phyloP scores from a whole-genome alignment of 1,140 invertebrate genomes.

The Drosophila pandora region DNA sequence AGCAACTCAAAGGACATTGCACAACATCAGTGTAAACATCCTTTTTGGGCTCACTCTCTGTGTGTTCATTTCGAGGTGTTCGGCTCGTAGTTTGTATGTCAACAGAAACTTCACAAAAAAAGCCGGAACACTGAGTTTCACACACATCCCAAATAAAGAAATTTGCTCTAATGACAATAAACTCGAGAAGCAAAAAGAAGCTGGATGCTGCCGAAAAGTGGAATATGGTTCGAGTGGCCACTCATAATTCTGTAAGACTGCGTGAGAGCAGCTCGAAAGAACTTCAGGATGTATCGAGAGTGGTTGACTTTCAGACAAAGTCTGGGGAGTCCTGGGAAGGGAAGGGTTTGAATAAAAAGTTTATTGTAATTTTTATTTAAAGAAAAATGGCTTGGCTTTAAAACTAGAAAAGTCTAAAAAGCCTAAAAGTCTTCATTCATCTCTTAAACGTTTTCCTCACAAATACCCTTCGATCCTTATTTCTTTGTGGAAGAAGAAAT shows the following conservation, averaged over 20 bases:
- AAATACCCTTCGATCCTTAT: not conserved
- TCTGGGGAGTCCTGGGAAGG: not conserved
- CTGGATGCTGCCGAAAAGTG: conserved; percentile 20
- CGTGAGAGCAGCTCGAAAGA: conserved; percentile 41
- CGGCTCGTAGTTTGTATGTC: conserved; percentile 68
- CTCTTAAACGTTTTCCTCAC: not conserved
- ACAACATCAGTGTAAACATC: conserved; percentile 40
- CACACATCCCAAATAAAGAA: conserved; percentile 36
- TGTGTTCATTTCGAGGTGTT: conserved; percentile 48
- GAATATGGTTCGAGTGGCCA: conserved; percentile 61
- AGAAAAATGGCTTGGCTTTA: too few species aligned
- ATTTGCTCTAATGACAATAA: conserved; percentile 65
- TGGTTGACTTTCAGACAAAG: conserved; percentile 21
- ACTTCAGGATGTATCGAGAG: conserved; percentile 30
- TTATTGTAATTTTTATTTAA: too few species aligned
- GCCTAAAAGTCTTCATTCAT: not conserved
- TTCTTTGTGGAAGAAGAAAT: not conserved
- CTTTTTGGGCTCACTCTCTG: conserved; percentile 9
- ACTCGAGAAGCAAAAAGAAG: conserved; percentile 29
- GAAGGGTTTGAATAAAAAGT: not conserved
- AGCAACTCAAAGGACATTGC: conserved; percentile 51
- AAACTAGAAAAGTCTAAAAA: too few species aligned
- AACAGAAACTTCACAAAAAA: conserved; percentile 55
- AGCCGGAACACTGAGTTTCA: conserved; percentile 29
- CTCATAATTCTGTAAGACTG: conserved; percentile 67